Base-by-base conservation (phyloP, 2,797 vertebrate species). In the Bradypodion pumilum region DNA sequence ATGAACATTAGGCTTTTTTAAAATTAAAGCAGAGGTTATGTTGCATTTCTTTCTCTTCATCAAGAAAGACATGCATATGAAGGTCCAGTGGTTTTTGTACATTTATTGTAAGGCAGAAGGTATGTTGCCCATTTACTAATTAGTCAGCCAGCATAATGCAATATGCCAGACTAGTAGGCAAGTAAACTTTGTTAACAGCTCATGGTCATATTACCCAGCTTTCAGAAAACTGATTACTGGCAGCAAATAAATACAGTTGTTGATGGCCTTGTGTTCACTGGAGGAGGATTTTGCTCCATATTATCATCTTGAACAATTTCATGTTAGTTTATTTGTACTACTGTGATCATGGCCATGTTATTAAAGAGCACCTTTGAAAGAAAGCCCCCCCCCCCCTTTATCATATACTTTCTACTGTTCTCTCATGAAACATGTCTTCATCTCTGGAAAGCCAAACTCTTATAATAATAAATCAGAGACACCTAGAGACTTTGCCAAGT, bases 401-500 rank as follows among this genome's bases (percentile, higher is more conserved):
- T 95, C 89, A 93, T 94, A 95, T 95, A 92, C 90, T 95, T 95
- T 96, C 92, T 96, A 94, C 94, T 94, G 94, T 95, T 96, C 93
- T 94, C 96, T 96, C 94, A 93, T 96, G 96, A 97, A 96, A 96
- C 94, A 96, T 96, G 95, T 96, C 95, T 96, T 96, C 95, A 95
- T 95, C 92, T 94, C 92, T 93, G 89, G 82, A 86, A 94, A 95
- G 95, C 94, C 94, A 95, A 95, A 95, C 95, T 96, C 94, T 96
- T 96, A 96, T 70, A 95, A 97, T 96, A 97, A 97, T 96, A 97
- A 97, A 97, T 96, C 92, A 94, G 95, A 95, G 93, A 95, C 94
- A 95, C 89, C 93, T 91, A 87, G 90, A 90, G 89, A 78, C 90
- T 91, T 93, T 95, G 96, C 96, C 96, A 97, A 97, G 95, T 94